phyloP scores from a whole-genome alignment of 2,888 invertebrate genomes.

The Kuschelorhynchus macadamiae region DNA sequence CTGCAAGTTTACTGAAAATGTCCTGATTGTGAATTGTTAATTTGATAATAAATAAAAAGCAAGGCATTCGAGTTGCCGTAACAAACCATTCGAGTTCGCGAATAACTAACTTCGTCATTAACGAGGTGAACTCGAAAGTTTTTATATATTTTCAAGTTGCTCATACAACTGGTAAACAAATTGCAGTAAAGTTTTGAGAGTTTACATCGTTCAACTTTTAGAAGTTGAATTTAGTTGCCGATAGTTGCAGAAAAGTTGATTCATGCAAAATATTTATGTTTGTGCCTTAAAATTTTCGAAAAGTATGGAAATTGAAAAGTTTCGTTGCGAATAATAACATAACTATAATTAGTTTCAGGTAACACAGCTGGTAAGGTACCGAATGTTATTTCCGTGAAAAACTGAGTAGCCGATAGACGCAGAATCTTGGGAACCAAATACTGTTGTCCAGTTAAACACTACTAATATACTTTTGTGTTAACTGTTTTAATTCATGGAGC shows the following conservation, averaged over 20 bases:
- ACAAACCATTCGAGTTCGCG: constrained; percentile 24
- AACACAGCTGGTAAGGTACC: too few relatives aligned
- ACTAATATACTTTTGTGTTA: too few relatives aligned
- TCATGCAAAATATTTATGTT: constrained; percentile 23
- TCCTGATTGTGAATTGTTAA: background rate
- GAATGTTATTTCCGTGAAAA: too few relatives aligned
- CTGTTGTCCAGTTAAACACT: too few relatives aligned
- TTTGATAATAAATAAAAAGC: background rate
- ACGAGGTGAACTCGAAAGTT: constrained; percentile 26
- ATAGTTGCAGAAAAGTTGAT: constrained; percentile 9
- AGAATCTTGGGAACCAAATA: too few relatives aligned
- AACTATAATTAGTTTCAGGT: too few relatives aligned
- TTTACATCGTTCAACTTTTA: constrained; percentile 27
- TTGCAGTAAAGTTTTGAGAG: constrained; percentile 30
- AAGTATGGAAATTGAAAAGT: background rate
- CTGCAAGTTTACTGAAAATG: background rate
- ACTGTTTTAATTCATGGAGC: too few relatives aligned
- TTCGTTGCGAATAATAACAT: too few relatives aligned
- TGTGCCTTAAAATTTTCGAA: background rate
- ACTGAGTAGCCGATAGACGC: too few relatives aligned
- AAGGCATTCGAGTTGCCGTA: constrained; percentile 4
- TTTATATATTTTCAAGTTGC: constrained; percentile 26
- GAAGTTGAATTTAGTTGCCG: constrained; percentile 27
- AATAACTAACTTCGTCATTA: constrained; percentile 37
- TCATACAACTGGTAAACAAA: constrained; percentile 35